Percentiles rank a stretch among this genome's conserved stretches.
These are phyloP conservation scores for Drosophila rubida DNA, from an alignment of 2,888 invertebrate species.

Conservation along the genomic window DNA sequence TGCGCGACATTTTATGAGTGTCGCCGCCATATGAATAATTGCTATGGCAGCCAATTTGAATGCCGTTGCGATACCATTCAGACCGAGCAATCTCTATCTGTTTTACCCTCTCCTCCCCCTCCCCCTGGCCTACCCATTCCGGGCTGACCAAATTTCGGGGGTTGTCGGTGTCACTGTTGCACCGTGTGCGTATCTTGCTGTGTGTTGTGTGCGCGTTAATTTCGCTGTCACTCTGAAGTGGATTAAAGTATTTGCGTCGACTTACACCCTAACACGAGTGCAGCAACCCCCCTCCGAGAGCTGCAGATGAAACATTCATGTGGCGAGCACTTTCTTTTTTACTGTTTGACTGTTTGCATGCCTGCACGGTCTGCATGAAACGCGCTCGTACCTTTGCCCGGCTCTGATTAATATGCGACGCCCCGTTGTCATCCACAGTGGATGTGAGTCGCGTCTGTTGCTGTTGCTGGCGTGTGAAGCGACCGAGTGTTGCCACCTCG, in stretches of 20 bases:
- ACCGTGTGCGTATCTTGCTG: conserved; percentile 20
- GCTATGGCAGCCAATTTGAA: conserved; percentile 82
- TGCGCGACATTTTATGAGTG: conserved; percentile 78
- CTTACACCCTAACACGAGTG: conserved; percentile 76
- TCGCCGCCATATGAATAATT: conserved; percentile 81
- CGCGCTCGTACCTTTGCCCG: conserved; percentile 35
- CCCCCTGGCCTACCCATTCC: conserved; percentile 2
- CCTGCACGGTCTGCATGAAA: background rate
- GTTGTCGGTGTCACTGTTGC: conserved; percentile 51
- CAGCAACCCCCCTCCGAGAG: conserved; percentile 20
- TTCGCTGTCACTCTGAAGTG: conserved; percentile 79
- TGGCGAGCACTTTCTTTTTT: conserved; percentile 47
- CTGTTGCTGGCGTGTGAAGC: conserved; percentile 68
- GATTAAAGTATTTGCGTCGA: conserved; percentile 80
- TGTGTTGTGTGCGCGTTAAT: conserved; percentile 55
- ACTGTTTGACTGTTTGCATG: conserved; percentile 3
- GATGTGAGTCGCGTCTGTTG: conserved; percentile 5
- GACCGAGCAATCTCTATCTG: background rate
- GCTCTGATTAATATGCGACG: conserved; percentile 75
- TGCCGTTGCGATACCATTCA: conserved; percentile 40
- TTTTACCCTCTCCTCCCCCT: background rate
- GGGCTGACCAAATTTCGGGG: conserved; percentile 40
- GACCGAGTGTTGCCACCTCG: conserved; percentile 65
- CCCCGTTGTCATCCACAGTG: conserved; percentile 51
- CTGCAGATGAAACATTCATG: conserved; percentile 50